phyloP scores from a whole-genome alignment of 2,113 vertebrate genomes.

The Engystomops pustulosus region DNA sequence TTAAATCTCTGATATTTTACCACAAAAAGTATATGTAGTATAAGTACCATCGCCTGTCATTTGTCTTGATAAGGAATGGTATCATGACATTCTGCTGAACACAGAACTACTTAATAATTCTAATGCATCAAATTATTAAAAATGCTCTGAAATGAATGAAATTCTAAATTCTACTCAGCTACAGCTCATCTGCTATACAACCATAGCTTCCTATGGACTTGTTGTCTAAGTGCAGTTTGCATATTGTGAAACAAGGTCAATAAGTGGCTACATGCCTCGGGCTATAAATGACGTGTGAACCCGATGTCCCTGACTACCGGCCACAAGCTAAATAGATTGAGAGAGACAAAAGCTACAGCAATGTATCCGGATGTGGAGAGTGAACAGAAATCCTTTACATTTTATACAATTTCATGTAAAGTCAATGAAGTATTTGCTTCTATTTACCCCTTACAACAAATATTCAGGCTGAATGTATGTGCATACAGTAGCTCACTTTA shows the following conservation, averaged over 20 bases:
- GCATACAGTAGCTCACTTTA: no score
- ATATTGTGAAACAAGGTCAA: constrained; percentile 54
- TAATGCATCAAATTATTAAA: no score
- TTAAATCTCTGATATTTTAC: no score
- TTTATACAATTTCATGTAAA: neutral
- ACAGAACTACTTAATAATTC: no score
- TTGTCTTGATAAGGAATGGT: neutral
- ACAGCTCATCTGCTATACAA: neutral
- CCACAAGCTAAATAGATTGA: constrained; percentile 28
- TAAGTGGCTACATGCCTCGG: constrained; percentile 24
- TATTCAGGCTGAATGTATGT: neutral
- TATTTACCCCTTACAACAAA: neutral
- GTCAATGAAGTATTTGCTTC: neutral
- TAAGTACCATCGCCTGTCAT: no score
- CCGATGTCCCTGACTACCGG: constrained; percentile 23
- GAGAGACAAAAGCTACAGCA: constrained; percentile 20
- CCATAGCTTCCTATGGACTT: constrained; percentile 32
- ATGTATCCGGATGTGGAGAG: neutral
- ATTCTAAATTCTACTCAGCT: neutral
- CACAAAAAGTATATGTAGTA: no score
- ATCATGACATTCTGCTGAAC: no score
- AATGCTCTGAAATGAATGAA: neutral
- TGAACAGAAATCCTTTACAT: neutral
- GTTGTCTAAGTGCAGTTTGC: constrained; percentile 37
- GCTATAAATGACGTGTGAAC: constrained; percentile 46